Evolutionary conservation across 2,888 invertebrate genomes (phyloP), one percentile per base, ranked within the genome.

Genomic region (Drosophila putrida): DNA sequence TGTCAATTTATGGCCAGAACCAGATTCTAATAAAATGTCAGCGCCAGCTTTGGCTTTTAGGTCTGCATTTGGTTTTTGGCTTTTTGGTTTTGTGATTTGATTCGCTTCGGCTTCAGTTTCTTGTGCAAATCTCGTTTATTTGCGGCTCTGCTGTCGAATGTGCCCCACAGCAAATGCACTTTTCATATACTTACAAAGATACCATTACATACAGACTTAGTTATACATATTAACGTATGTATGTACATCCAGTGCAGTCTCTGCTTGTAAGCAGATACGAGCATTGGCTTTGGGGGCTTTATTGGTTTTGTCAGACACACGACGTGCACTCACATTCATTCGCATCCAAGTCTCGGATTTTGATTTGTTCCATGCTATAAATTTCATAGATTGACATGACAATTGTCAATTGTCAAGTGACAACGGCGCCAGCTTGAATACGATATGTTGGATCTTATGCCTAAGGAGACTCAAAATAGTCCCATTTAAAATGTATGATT

Each of bases 121-220:
- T 80, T 83, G 70, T 53, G 75, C 75, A 75, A 88, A 80, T 80
- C 85, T 77, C 75, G 76, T 75, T 83, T 83, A 75, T 71, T 78
- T 78, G 84, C 74, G 80, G 85, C 73, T 82, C 72, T 62, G 44
- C 68, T 76, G 87, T 72, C 83, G 72, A 20, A 28, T 73, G 67
- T 80, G 89, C 68, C 72, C 68, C 72, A 43, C 51, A 74, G 60
- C 76, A 81, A 84, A 85, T 88, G 89, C 88, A 89, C 72, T 89
- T 87, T 84, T 79, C 75, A 72, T 72, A 84, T 77, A 54, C 49
- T 50, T 46, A 47, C 49, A 41, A 13, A 41, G 41, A 44, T 38
- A 20, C 41, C 41, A 31, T 13, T 28, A 6, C 27, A 15, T 33
- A 20, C 36, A 4, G 20, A 13, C 31, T 43, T 9, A 54, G n/a